Evolutionary conservation across 2,888 invertebrate species (phyloP).

Genomic region (Chromoteleia sp.): DNA sequence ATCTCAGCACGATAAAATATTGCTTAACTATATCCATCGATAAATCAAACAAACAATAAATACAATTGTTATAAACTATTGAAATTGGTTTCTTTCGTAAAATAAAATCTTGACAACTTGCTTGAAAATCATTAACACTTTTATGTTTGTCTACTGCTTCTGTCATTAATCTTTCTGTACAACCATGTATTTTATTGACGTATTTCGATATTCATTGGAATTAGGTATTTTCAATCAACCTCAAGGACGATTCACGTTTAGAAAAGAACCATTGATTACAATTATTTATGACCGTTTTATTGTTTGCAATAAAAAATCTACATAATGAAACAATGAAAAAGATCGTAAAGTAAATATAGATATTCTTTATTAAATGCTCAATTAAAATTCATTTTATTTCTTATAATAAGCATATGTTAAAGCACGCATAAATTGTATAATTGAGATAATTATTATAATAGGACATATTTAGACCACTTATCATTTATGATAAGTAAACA

Average conservation of each 20-base stretch:
- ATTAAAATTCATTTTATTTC: constrained; percentile 25
- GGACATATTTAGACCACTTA: too few relatives aligned
- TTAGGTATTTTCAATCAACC: constrained; percentile 34
- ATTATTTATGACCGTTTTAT: constrained; percentile 39
- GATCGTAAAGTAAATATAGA: constrained; percentile 9
- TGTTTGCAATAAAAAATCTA: constrained; percentile 32
- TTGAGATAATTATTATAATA: background rate
- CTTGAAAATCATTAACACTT: constrained; percentile 3
- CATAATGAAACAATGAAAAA: background rate
- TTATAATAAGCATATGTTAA: background rate
- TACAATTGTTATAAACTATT: constrained; percentile 2
- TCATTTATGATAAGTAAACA: too few relatives aligned
- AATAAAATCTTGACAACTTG: background rate
- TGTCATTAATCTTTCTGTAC: constrained; percentile 25
- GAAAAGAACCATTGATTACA: constrained; percentile 17
- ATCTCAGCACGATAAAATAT: too few relatives aligned
- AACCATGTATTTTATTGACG: constrained; percentile 24
- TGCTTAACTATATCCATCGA: too few relatives aligned
- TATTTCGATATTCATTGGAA: constrained; percentile 21
- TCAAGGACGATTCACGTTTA: constrained; percentile 16
- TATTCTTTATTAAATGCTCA: constrained; percentile 6
- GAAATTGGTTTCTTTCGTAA: background rate
- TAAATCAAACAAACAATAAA: background rate
- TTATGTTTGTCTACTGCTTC: background rate
- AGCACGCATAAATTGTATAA: background rate